Base-by-base conservation (phyloP, 2,888 invertebrate species). In the Amphiduros pacificus region DNA sequence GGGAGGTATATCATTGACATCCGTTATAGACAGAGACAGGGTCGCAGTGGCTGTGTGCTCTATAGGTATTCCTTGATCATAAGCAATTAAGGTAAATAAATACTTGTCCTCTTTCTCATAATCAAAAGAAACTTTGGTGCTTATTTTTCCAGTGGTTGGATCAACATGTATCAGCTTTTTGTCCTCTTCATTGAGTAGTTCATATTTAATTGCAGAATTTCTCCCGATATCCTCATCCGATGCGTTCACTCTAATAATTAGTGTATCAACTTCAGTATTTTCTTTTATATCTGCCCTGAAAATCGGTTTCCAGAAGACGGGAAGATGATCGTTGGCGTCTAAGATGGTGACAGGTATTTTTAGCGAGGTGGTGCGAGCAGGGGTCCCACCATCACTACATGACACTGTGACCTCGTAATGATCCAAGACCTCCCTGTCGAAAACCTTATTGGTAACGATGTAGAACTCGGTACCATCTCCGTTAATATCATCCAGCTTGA, bases 141-240 rank as follows among this genome's bases (percentile, higher is more conserved):
- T 28, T 2, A 68, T 27, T 5, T 24, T 29, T 0, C 68, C 68
- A n/a, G 49, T 61, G 14, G 55, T 44, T 22, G 36, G 32, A 24
- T 66, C 60, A 17, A 68, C 52, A 29, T 51, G 24, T 52, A 64
- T 51, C 24, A 17, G 22, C 14, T 40, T 36, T 22, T 59, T 31
- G 11, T 60, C 53, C 24, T 52, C 31, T 3, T n/a, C 20, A 24
- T 51, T 51, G 51, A 51, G 28, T 9, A 77, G 50, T 44, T 60
- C 63, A 54, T 69, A 69, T 6, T 54, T 51, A 20, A 69, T 44
- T 20, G 64, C 59, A 1, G 76, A 76, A 66, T 77, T 78, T 14
- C 65, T 61, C 2, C 74, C 77, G 53, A 69, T 67, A 63, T 70
- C 70, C 11, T n/a, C 20, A 41, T 70, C 70, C 4, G 59, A 59